phyloP scores from a whole-genome alignment of 2,888 invertebrate genomes.

The Scrobipalpa costella region DNA sequence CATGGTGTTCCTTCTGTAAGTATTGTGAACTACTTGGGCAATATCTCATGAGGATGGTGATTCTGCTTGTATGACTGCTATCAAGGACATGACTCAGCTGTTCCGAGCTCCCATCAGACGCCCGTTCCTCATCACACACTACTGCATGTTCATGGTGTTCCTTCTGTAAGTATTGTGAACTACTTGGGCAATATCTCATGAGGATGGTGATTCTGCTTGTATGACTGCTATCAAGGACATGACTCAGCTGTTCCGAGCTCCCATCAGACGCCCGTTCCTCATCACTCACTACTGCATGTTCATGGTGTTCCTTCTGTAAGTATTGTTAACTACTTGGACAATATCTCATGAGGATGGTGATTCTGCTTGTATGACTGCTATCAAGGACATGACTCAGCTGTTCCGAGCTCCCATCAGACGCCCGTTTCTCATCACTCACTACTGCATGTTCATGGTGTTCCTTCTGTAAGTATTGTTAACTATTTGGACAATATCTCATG shows the following conservation, averaged over 20 bases:
- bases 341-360: too few species aligned
- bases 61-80: too few species aligned
- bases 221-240: too few species aligned
- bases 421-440: slow-evolving; percentile 3
- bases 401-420: neutral
- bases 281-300: slow-evolving; percentile 21
- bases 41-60: too few species aligned
- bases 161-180: neutral
- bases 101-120: neutral
- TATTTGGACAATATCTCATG: too few species aligned
- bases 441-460: slow-evolving; percentile 21
- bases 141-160: slow-evolving; percentile 21
- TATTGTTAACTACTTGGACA: neutral
- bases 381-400: neutral
- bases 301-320: slow-evolving; percentile 14
- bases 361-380: too few species aligned
- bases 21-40: too few species aligned
- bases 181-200: too few species aligned
- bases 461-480: neutral
- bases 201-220: too few species aligned
- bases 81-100: neutral
- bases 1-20: slow-evolving; percentile 16
- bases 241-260: neutral
- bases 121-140: slow-evolving; percentile 5
- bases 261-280: neutral